These are phyloP conservation scores for Metallyticus violacea DNA, from an alignment of 2,888 invertebrate species.

Conservation along the genomic window DNA sequence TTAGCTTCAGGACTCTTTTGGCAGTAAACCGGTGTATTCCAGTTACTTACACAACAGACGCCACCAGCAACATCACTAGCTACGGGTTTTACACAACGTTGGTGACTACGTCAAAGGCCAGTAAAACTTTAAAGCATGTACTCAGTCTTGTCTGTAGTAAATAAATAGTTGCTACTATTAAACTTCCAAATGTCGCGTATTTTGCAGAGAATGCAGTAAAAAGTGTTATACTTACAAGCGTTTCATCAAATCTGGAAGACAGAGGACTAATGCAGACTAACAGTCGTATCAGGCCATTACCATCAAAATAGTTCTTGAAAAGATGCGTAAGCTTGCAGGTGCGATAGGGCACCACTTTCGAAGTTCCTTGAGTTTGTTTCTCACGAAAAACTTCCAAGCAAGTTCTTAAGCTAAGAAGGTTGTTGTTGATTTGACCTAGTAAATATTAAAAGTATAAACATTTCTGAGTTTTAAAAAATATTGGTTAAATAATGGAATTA, in stretches of 20 bases:
- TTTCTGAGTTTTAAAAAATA: no score
- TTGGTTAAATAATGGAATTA: no score
- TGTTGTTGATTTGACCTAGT: conserved; percentile 93
- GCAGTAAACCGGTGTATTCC: no score
- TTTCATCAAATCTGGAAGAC: conserved; percentile 91
- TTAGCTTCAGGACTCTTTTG: no score
- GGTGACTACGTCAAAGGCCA: no score
- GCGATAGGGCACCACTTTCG: conserved; percentile 87
- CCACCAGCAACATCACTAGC: no score
- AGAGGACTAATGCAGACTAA: conserved; percentile 94
- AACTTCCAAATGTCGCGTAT: no score
- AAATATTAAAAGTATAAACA: conserved; percentile 8
- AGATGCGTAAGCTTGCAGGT: conserved; percentile 92
- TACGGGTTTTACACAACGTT: no score
- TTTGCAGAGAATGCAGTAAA: background rate
- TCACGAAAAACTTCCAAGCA: conserved; percentile 90
- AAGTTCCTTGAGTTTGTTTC: conserved; percentile 68
- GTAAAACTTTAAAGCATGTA: no score
- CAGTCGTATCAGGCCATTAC: conserved; percentile 94
- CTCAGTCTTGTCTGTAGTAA: no score
- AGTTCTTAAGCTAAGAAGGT: conserved; percentile 86
- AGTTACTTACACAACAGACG: no score
- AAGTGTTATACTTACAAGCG: conserved; percentile 59
- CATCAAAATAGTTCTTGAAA: conserved; percentile 97
- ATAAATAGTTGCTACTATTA: no score